These are phyloP conservation scores for Plusia festucae DNA, from an alignment of 2,888 invertebrate species.

Conservation along the genomic window DNA sequence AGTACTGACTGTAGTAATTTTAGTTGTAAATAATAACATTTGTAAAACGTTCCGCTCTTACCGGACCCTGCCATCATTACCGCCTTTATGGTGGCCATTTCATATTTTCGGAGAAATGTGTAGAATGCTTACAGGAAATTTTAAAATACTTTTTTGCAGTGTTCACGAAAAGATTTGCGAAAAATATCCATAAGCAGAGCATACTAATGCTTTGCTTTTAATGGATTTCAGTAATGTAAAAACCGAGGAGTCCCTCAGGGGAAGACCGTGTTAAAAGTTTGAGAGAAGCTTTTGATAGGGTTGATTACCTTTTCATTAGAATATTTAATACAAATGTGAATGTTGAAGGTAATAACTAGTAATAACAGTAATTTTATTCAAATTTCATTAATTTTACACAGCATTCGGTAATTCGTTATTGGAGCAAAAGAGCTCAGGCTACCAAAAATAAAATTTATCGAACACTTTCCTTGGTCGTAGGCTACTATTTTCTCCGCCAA, in stretches of 20 bases:
- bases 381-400: background rate
- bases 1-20: constrained; percentile 25
- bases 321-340: too few relatives aligned
- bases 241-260: constrained; percentile 11
- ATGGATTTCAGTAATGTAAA: background rate
- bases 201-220: background rate
- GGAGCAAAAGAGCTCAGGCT: background rate
- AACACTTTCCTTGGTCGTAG: constrained; percentile 50
- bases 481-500: constrained; percentile 64
- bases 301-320: background rate
- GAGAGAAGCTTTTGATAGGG: background rate
- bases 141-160: constrained; percentile 25
- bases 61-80: constrained; percentile 45
- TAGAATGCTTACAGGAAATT: constrained; percentile 25
- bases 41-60: constrained; percentile 39
- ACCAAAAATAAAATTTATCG: constrained; percentile 36
- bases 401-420: constrained; percentile 2
- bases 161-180: background rate
- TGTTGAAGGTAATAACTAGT: background rate
- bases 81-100: constrained; percentile 45
- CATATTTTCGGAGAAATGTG: constrained; percentile 51
- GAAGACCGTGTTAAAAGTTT: background rate
- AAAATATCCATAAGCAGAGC: background rate
- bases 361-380: background rate
- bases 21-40: constrained; percentile 47